A percentile compares a stretch with the other conserved stretches of the same genome.
phyloP scores from a whole-genome alignment of 2,888 invertebrate genomes.

The Podotricha telesiphe region DNA sequence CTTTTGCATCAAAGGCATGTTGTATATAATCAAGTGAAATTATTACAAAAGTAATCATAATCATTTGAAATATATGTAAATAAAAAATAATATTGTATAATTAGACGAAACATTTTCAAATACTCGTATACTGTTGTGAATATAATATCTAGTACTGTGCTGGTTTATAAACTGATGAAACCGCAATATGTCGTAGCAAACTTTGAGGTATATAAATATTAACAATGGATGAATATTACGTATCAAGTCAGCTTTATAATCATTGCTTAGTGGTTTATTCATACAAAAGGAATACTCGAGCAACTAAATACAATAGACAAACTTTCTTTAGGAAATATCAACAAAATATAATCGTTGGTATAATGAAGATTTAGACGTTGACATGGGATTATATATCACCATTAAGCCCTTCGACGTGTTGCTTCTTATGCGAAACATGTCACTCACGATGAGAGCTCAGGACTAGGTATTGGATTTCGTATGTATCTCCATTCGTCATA shows the following conservation, averaged over 20 bases:
- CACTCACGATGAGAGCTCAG: constrained; percentile 3
- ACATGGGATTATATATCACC: constrained; percentile 21
- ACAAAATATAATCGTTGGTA: constrained; percentile 11
- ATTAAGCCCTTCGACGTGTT: constrained; percentile 17
- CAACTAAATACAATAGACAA: not conserved
- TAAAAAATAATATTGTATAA: too few species aligned
- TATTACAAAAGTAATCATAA: not conserved
- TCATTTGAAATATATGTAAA: not conserved
- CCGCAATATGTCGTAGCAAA: not conserved
- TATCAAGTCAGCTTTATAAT: not conserved
- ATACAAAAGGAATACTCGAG: not conserved
- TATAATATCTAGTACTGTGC: too few species aligned
- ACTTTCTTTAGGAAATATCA: not conserved
- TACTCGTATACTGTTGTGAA: too few species aligned
- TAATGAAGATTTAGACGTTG: constrained; percentile 20
- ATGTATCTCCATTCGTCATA: not conserved
- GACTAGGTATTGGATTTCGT: constrained; percentile 11
- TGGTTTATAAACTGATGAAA: not conserved
- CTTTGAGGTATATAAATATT: not conserved
- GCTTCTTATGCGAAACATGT: constrained; percentile 19
- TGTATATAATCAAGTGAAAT: not conserved
- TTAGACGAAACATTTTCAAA: too few species aligned
- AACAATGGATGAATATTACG: not conserved
- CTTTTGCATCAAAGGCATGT: not conserved
- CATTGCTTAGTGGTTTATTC: not conserved